phyloP scores from a whole-genome alignment of 2,888 invertebrate species.

The Caenorhabditis sp. region DNA sequence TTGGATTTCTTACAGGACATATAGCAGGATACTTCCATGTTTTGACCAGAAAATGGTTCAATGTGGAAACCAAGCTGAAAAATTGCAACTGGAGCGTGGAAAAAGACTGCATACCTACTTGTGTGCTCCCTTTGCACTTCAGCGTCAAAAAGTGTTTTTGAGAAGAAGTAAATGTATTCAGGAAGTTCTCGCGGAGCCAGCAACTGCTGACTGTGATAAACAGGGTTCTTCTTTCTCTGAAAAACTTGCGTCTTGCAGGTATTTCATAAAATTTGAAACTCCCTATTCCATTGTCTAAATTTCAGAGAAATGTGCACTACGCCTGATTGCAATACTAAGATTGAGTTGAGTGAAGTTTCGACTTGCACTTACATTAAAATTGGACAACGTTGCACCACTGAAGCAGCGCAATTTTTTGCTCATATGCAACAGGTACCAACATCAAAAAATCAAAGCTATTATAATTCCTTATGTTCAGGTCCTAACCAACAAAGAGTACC shows the following conservation, averaged over 20 bases:
- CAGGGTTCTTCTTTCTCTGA: constrained; percentile 42
- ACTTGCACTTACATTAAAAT: constrained; percentile 65
- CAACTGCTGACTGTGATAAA: constrained; percentile 52
- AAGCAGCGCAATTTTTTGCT: constrained; percentile 69
- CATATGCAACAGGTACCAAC: constrained; percentile 69
- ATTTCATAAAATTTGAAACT: not conserved
- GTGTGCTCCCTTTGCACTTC: constrained; percentile 71
- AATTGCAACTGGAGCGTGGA: constrained; percentile 62
- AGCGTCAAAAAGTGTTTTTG: constrained; percentile 67
- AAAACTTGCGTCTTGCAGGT: constrained; percentile 69
- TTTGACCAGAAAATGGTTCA: constrained; percentile 68
- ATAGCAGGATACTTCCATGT: constrained; percentile 68
- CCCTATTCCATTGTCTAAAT: not conserved
- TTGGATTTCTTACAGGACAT: constrained; percentile 66
- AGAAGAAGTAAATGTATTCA: constrained; percentile 62
- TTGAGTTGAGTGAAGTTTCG: constrained; percentile 60
- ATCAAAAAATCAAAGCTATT: not conserved
- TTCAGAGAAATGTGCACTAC: constrained; percentile 54
- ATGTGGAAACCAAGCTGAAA: constrained; percentile 70
- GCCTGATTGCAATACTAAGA: constrained; percentile 58
- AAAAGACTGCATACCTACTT: constrained; percentile 68
- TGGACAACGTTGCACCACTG: constrained; percentile 65
- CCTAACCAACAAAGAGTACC: constrained; percentile 69
- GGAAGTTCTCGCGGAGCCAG: constrained; percentile 38
- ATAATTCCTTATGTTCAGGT: constrained; percentile 44